phyloP scores from a whole-genome alignment of 2,888 invertebrate genomes.

The Amphipyra tragopoginis region DNA sequence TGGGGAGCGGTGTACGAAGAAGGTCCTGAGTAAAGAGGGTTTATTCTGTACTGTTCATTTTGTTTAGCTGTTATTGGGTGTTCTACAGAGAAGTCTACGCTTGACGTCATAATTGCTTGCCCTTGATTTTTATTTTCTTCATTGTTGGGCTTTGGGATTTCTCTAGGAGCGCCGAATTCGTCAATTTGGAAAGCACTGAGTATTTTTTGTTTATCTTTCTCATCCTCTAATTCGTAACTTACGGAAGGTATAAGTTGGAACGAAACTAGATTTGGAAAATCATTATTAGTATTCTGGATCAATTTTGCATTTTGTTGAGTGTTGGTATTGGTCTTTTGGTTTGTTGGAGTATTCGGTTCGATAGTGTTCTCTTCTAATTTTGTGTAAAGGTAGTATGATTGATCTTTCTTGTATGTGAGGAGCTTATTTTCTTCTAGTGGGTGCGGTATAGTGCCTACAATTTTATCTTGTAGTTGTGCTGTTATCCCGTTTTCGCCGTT shows the following conservation, averaged over 20 bases:
- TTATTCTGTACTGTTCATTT: slow-evolving; percentile 61
- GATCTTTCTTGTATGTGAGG: slow-evolving; percentile 82
- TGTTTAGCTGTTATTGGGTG: slow-evolving; percentile 68
- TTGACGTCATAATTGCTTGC: slow-evolving; percentile 64
- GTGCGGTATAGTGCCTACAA: slow-evolving; percentile 82
- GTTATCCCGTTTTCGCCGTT: slow-evolving; percentile 77
- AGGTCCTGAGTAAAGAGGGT: slow-evolving; percentile 77
- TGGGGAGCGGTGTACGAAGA: slow-evolving; percentile 86
- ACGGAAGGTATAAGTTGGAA: slow-evolving; percentile 82
- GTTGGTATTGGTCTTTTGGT: slow-evolving; percentile 48
- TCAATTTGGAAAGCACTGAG: slow-evolving; percentile 77
- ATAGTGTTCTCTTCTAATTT: slow-evolving; percentile 70
- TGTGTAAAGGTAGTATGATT: slow-evolving; percentile 81
- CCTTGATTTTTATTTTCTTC: slow-evolving; percentile 60
- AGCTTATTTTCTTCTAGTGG: slow-evolving; percentile 79
- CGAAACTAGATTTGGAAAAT: slow-evolving; percentile 59
- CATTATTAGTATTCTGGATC: slow-evolving; percentile 13
- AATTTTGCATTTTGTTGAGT: slow-evolving; percentile 44
- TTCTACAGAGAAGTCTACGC: slow-evolving; percentile 72
- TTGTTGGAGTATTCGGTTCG: slow-evolving; percentile 55
- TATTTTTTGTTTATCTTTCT: slow-evolving; percentile 77
- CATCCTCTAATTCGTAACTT: slow-evolving; percentile 78
- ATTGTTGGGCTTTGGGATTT: slow-evolving; percentile 53
- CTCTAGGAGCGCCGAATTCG: slow-evolving; percentile 75
- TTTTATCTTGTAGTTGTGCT: slow-evolving; percentile 82